phyloP scores from a whole-genome alignment of 2,888 invertebrate genomes.

The Pinctada fucata region DNA sequence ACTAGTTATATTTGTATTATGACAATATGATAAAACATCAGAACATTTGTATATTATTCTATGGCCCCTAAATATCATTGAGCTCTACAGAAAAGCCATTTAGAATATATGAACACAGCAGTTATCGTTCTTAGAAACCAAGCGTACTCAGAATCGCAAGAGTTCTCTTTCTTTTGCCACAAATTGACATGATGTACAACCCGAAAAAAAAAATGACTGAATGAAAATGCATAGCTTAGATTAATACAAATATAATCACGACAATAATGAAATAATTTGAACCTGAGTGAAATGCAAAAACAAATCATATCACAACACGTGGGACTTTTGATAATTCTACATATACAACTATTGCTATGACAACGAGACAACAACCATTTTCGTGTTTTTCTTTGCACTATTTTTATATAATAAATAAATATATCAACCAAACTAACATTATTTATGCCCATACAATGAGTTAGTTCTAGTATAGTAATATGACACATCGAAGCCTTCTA shows the following conservation, averaged over 20 bases:
- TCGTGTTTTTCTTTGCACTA: too few species aligned
- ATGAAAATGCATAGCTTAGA: too few species aligned
- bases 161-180: not conserved
- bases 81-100: not conserved
- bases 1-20: not conserved
- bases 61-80: slow-evolving; percentile 3
- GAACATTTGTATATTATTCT: not conserved
- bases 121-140: not conserved
- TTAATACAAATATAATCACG: too few species aligned
- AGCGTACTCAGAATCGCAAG: not conserved
- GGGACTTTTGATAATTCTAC: not conserved
- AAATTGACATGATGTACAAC: not conserved
- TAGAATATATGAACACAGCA: not conserved
- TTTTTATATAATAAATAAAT: too few species aligned
- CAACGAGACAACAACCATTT: not conserved
- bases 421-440: too few species aligned
- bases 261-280: not conserved
- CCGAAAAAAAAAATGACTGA: too few species aligned
- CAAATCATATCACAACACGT: not conserved
- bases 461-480: not conserved
- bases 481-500: not conserved
- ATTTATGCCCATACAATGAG: too few species aligned
- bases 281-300: not conserved
- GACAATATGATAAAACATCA: slow-evolving; percentile 7
- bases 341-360: not conserved